Evolutionary conservation across 92 coral and sea anemone genomes (phyloP), one percentile per base, ranked within the genome.

Genomic region (Phenganax marumi): DNA sequence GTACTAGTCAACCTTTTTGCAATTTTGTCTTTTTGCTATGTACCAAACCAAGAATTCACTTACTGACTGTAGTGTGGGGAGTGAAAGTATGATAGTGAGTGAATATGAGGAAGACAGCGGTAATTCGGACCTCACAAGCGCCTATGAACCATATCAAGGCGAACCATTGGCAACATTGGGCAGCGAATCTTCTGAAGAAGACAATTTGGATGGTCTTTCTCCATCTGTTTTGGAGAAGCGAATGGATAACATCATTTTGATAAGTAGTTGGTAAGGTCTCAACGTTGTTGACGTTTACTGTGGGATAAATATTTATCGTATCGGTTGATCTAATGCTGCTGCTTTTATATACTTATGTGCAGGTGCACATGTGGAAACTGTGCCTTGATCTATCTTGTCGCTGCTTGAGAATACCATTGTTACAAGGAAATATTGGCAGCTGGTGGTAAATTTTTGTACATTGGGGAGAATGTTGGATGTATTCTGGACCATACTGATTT

Each of bases 401-500:
- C 51, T 22, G 85, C 79, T 33, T 79, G 85, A 18, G 85, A 81
- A 52, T 81, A 47, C 70, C 79, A 25, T 19, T 82, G 86, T 72
- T 83, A 81, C 50, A 60, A 54, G 39, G 73, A 72, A 56, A 73
- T 83, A 8, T 6, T 54, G 22, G 69, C 39, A 76, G 70, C 72
- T 16, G 61, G 81, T 55, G 81, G 86, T 6, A 83, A 83, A 64
- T 83, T 83, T 83, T 72, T 81, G 14, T 77, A 52, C 50, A 56
- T 79, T 54, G 80, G 84, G 14, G 60, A 70, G 80, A 17, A 79
- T 79, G 88, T 52, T 49, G 51, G 71, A 48, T 85, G 88, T n/a
- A 85, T 70, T 24, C 17, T 85, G 1, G 69, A 49, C 23, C 84
- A 85, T 85, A 72, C 84, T 6, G 84, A 85, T 78, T 77, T 85